These are phyloP conservation scores for Himantopus leucocephalus DNA, from an alignment of 2,113 vertebrate genomes.

Conservation along the genomic window DNA sequence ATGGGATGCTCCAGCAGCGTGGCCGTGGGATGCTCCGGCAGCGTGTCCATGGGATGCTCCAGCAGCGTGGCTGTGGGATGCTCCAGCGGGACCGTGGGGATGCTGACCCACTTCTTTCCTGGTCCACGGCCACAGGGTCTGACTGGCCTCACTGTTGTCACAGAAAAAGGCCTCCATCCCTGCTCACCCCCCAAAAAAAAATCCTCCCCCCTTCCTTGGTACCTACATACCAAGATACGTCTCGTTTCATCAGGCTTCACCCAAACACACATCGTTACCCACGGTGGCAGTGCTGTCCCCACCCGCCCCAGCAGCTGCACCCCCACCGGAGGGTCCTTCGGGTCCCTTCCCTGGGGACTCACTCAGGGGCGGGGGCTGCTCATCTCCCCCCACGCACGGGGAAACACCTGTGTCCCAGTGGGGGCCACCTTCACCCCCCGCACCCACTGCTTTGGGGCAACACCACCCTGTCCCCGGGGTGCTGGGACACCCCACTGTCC, in stretches of 20 bases:
- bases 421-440: no score
- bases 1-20: no score
- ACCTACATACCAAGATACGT: background rate
- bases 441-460: background rate
- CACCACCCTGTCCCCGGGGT: accelerated
- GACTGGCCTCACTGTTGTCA: background rate
- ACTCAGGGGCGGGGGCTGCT: accelerated
- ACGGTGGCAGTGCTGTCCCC: background rate
- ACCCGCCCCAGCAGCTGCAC: accelerated
- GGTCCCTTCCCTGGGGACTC: background rate
- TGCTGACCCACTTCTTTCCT: background rate
- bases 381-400: accelerated
- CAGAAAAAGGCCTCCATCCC: background rate
- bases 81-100: background rate
- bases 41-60: no score
- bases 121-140: accelerated
- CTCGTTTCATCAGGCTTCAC: no score
- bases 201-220: background rate
- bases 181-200: background rate
- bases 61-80: background rate
- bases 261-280: background rate
- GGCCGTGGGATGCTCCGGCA: no score
- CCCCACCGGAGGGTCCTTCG: accelerated
- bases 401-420: background rate
- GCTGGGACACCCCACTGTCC: background rate